Evolutionary conservation across 2,113 vertebrate species (phyloP), one percentile per base, ranked within the genome.

Genomic region (Neolamprologus caudopunctatus): DNA sequence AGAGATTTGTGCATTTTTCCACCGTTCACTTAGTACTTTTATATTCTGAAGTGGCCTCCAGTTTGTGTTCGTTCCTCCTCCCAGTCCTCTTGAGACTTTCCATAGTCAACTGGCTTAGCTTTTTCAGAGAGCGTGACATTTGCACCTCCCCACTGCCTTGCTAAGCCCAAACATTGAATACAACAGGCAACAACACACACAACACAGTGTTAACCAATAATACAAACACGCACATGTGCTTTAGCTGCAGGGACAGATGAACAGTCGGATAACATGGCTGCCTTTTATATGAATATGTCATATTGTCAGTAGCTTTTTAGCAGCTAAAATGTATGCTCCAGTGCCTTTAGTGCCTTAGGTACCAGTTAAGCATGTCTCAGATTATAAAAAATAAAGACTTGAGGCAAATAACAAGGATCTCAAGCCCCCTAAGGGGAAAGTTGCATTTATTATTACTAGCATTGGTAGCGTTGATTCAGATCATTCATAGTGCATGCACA

Each of bases 101-200:
- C 79, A 63, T 78, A 83, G 61, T 88, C 68, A 85, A 16, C 58
- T 79, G 53, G 58, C 75, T 85, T 81, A 28, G 85, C 68, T 88
- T 85, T 91, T 87, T 86, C 86, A 88, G 81, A 90, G 82, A 28
- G 81, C 35, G 47, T 93, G 93, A 93, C 93, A 92, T 92, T 89
- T 91, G 85, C 63, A 87, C 89, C 85, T 88, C 79, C 82, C 86
- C 13, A 9, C 80, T 88, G 88, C 88, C 85, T 86, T 37, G 21
- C 82, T 92, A 68, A 81, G 85, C 71, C 14, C 16, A 28, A 68
- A 84, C 80, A 28, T 17, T 84, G 86, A 91, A 91, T 75, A n/a
- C 79, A 86, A 84, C 83, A 82, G 63, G 51, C 83, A 33, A 21
- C 54, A 42, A 19, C 78, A 66, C 63, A 85, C n/a, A 54, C 63